These are phyloP conservation scores for Camelus bactrianus DNA, from an alignment of 2,113 vertebrate genomes.

Conservation along the genomic window DNA sequence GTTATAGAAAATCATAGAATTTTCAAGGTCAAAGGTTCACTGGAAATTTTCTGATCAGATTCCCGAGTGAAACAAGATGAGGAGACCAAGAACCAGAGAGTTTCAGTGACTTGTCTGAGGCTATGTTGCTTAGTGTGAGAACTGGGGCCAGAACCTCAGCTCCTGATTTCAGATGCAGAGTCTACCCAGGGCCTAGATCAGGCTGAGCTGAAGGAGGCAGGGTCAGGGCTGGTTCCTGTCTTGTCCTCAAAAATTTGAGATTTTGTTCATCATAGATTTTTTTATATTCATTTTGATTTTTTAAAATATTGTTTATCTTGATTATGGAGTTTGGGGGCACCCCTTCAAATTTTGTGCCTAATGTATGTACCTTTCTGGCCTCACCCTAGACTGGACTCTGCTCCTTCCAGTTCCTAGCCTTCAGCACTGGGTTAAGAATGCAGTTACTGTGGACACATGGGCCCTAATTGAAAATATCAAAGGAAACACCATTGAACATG, in stretches of 20 bases:
- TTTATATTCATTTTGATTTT: not conserved
- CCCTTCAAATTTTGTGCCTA: not conserved
- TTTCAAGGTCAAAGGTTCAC: not conserved
- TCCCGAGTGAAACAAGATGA: constrained; percentile 16
- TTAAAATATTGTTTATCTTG: not conserved
- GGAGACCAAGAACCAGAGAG: not conserved
- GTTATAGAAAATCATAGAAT: not conserved
- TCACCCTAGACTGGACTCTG: not conserved
- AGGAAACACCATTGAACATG: not conserved
- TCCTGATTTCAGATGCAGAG: not conserved
- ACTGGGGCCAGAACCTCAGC: not conserved
- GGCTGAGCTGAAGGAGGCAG: not conserved
- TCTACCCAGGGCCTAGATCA: not conserved
- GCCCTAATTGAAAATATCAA: not conserved
- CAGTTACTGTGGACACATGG: not conserved
- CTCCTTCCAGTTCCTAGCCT: not conserved
- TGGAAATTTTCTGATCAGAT: not conserved
- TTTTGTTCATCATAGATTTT: not conserved
- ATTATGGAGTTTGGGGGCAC: not conserved
- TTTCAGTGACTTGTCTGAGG: not conserved
- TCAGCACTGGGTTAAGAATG: not conserved
- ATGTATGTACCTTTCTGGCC: not conserved
- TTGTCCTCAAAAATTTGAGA: constrained; percentile 2
- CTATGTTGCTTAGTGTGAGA: not conserved
- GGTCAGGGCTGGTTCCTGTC: not conserved